phyloP scores from a whole-genome alignment of 2,113 vertebrate species.

The Columba janthina region DNA sequence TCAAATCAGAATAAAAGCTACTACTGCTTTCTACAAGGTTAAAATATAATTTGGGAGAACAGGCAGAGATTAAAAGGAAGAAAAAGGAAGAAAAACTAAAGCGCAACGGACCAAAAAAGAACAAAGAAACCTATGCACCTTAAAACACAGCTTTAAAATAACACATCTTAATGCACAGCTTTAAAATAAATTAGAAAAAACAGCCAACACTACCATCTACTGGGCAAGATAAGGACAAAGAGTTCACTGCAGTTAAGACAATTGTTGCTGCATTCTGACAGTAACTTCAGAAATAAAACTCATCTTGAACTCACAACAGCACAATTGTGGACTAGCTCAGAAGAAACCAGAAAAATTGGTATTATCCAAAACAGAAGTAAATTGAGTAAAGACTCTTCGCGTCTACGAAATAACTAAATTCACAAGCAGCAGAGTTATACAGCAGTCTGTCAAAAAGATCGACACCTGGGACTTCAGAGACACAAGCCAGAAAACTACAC shows the following conservation, averaged over 20 bases:
- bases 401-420: not conserved
- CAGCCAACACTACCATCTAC: conserved; percentile 80
- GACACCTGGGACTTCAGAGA: not conserved
- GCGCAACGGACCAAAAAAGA: not conserved
- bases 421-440: not conserved
- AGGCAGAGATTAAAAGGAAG: not conserved
- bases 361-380: not conserved
- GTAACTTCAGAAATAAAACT: not conserved
- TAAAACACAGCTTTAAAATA: conserved; percentile 8
- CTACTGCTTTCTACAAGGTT: not conserved
- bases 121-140: fast-evolving
- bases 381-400: not conserved
- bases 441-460: not conserved
- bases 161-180: not conserved
- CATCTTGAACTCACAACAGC: not conserved
- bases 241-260: not conserved
- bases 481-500: not conserved
- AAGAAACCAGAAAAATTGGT: not conserved
- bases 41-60: not conserved
- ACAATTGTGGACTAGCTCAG: not conserved
- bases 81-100: not conserved
- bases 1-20: not conserved
- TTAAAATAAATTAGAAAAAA: conserved; percentile 63
- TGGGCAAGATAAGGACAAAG: conserved; percentile 73
- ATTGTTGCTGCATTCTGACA: not conserved